A percentile compares a stretch with the other conserved stretches of the same genome.
These are phyloP conservation scores for Drosophila gunungcola DNA, from an alignment of 1,140 invertebrate genomes.

Conservation along the genomic window DNA sequence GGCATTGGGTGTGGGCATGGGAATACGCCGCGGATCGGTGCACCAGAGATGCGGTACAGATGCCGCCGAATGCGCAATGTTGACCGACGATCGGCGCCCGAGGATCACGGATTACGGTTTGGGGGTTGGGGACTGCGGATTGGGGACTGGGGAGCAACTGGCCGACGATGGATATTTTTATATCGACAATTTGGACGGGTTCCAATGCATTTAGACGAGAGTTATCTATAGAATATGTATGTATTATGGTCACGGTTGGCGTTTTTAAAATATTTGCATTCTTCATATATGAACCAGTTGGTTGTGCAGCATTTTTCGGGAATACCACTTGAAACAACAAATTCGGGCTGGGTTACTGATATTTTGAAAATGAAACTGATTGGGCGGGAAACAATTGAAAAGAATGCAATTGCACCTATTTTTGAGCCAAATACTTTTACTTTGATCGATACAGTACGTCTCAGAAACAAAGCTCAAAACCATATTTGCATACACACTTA, in stretches of 20 bases:
- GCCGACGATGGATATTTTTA: constrained; percentile 81
- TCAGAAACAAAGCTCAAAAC: background rate
- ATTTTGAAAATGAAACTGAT: constrained; percentile 11
- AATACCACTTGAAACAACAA: constrained; percentile 26
- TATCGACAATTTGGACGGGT: constrained; percentile 80
- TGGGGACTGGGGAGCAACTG: constrained; percentile 27
- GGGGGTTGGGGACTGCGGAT: constrained; percentile 1
- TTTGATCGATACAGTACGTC: background rate
- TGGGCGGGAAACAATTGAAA: background rate
- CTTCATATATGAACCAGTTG: constrained; percentile 61
- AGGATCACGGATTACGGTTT: constrained; percentile 24
- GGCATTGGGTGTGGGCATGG: constrained; percentile 27
- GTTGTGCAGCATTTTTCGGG: constrained; percentile 31
- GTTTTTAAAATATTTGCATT: constrained; percentile 71
- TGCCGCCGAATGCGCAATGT: constrained; percentile 41
- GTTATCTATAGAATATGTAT: constrained; percentile 80
- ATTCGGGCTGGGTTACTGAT: constrained; percentile 43
- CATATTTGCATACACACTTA: no score
- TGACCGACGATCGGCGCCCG: constrained; percentile 48
- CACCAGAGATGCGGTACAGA: constrained; percentile 34
- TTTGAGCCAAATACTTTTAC: background rate
- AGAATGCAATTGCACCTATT: background rate
- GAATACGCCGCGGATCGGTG: constrained; percentile 26
- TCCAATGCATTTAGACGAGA: constrained; percentile 83
- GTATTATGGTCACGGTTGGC: constrained; percentile 81